Conservation (phyloP, 1,140 invertebrate genomes). For the Listronotus bonariensis region DNA sequence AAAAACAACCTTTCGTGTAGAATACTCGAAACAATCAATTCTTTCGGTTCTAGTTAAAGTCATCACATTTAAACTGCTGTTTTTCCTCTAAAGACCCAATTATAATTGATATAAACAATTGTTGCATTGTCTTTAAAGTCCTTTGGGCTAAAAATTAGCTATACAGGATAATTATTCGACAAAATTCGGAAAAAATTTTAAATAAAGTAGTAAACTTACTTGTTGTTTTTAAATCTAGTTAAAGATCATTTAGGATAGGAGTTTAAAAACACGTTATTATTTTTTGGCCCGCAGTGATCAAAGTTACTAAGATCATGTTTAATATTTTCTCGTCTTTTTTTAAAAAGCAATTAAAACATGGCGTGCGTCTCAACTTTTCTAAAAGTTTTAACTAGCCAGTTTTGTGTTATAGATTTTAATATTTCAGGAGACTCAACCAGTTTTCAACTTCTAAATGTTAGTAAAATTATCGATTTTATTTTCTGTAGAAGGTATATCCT, state of each 20-base stretch:
- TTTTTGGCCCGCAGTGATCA: conserved; percentile 9
- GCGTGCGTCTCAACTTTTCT: conserved; percentile 18
- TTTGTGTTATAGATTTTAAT: conserved; percentile 7
- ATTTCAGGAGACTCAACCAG: conserved; percentile 21
- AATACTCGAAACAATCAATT: no score
- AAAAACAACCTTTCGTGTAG: no score
- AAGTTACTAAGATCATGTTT: conserved; percentile 14
- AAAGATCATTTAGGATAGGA: conserved; percentile 49
- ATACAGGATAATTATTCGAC: no score
- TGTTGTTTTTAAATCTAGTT: conserved; percentile 37
- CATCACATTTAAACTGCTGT: no score
- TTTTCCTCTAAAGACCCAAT: no score
- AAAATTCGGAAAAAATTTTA: conserved; percentile 45
- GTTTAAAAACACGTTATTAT: conserved; percentile 24
- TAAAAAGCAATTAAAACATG: conserved; percentile 25
- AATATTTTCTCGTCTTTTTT: conserved; percentile 14
- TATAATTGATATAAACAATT: no score
- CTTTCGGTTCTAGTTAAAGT: no score
- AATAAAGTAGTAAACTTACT: conserved; percentile 43
- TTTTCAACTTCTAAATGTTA: conserved; percentile 32
- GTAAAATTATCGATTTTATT: no score
- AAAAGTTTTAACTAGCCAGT: conserved; percentile 44
- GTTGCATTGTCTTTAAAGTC: no score
- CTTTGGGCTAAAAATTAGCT: no score
- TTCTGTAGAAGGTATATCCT: no score